Base-by-base conservation (phyloP, 2,888 invertebrate species). In the Melanostoma mellinum region DNA sequence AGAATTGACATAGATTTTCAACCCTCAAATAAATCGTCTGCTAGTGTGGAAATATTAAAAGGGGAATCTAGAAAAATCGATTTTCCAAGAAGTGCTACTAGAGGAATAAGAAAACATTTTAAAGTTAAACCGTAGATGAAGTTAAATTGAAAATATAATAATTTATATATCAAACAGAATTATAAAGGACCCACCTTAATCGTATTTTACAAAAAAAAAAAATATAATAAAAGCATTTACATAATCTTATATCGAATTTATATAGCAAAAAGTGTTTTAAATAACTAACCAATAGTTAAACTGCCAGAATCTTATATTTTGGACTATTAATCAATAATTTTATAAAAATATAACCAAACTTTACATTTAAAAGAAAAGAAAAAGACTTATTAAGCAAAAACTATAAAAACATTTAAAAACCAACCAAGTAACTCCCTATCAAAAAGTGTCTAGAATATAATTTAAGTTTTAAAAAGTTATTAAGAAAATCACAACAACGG, bases 401-500 rank as follows among this genome's bases (percentile, higher is more conserved):
- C 32, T n/a, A 8, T 38, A 10, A 63, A 48, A 48, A n/a, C 10
- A 36, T 35, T 20, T 44, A 50, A 60, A 61, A 53, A 65, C 44
- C 6, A 50, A 65, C 33, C 9, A 32, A n/a, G 36, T 20, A 53
- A n/a, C 10, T n/a, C 30, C 50, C 32, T 58, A 40, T 30, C 40
- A 44, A 48, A 72, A 53, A 52, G 60, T 72, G 32, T 53, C 50
- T 36, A 60, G 74, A 65, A 76, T 58, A 71, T 58, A 71, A 80
- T 85, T 76, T 67, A 60, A 80, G 73, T 85, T 86, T 81, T 38
- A 78, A 78, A 68, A 79, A 86, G 79, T 76, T 84, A 79, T 77
- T 76, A 79, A 82, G 73, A 91, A 91, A 89, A 88, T 88, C 88
- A 89, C 88, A 90, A 91, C 90, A 91, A 91, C 91, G 91, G 91